phyloP scores from a whole-genome alignment of 2,113 vertebrate species.

The Rhodinocichla rosea region DNA sequence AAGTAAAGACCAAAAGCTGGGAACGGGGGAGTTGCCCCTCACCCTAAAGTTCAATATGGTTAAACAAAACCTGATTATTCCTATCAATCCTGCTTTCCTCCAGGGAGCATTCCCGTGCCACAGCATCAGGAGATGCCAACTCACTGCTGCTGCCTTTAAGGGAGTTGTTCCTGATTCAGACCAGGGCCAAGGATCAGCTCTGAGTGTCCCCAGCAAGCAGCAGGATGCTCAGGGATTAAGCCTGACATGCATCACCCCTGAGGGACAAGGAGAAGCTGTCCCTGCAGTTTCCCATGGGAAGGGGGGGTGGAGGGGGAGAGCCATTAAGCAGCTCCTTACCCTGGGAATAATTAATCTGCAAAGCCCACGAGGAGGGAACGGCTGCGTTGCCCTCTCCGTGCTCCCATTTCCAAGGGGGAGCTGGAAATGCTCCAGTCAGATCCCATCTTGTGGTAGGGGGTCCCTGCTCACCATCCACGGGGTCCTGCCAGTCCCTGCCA shows the following conservation, averaged over 20 bases:
- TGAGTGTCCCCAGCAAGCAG: neutral
- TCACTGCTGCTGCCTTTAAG: neutral
- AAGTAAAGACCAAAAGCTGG: neutral
- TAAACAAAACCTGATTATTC: neutral
- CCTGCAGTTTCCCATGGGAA: conserved; percentile 18
- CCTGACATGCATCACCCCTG: neutral
- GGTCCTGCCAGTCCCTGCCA: neutral
- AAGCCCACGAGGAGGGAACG: neutral
- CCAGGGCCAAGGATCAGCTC: neutral
- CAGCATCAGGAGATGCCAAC: accelerated
- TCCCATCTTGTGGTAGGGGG: neutral
- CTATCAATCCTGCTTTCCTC: neutral
- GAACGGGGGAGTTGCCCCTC: neutral
- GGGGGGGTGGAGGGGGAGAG: neutral
- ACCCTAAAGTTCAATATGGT: neutral
- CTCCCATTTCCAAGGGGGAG: neutral
- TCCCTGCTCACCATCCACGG: neutral
- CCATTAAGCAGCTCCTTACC: neutral
- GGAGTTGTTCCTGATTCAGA: neutral
- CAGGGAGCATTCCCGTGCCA: accelerated
- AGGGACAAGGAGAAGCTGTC: conserved; percentile 16
- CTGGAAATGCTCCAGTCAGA: neutral
- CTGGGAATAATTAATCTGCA: conserved; percentile 18
- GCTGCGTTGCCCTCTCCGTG: neutral
- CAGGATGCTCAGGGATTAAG: neutral